A percentile compares a stretch with the other conserved stretches of the same genome.
phyloP scores from a whole-genome alignment of 2,113 vertebrate genomes.

The Cervus canadensis region DNA sequence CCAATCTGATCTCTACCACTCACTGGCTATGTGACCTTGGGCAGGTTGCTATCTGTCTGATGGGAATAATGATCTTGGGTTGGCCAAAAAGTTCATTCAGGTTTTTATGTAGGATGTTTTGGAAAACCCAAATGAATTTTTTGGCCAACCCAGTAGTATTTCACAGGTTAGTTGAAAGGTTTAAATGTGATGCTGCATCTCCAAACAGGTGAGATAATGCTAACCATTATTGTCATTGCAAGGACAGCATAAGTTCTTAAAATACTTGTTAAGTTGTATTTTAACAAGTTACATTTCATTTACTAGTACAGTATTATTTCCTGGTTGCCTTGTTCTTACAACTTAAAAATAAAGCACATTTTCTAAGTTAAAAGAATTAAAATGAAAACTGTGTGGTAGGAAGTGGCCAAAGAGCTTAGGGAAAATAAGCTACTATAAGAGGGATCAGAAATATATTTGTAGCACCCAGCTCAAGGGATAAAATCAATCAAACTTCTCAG shows the following conservation, averaged over 20 bases:
- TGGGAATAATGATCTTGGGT: neutral
- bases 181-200: neutral
- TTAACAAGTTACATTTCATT: neutral
- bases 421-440: neutral
- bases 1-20: neutral
- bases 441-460: neutral
- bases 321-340: neutral
- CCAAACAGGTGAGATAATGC: neutral
- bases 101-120: neutral
- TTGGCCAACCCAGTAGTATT: neutral
- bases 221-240: neutral
- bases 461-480: neutral
- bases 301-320: neutral
- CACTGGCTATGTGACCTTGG: neutral
- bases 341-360: slow-evolving; percentile 7
- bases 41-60: neutral
- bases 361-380: neutral
- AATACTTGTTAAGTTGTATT: neutral
- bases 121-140: neutral
- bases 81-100: neutral
- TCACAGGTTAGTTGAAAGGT: neutral
- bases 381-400: neutral
- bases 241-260: neutral
- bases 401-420: neutral
- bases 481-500: slow-evolving; percentile 37